These are phyloP conservation scores for Tychaedon coryphoeus DNA, from an alignment of 2,113 vertebrate species.

Conservation along the genomic window DNA sequence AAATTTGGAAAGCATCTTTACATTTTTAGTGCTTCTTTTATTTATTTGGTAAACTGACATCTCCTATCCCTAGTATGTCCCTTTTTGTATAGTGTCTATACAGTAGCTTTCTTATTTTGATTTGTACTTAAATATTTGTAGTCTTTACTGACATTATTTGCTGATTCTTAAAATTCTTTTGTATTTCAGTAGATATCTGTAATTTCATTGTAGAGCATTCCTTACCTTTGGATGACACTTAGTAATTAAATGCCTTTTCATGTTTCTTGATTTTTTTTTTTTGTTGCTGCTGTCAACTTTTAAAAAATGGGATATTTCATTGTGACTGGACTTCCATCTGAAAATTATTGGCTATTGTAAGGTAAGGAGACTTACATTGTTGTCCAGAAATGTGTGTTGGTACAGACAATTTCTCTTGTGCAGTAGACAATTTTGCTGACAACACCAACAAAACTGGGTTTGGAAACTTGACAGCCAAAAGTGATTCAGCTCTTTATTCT, in stretches of 20 bases:
- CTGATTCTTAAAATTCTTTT: neutral
- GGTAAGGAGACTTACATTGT: conserved; percentile 95
- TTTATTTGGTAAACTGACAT: neutral
- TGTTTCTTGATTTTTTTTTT: conserved; percentile 70
- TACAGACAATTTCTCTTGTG: conserved; percentile 45
- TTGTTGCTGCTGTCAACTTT: conserved; percentile 68
- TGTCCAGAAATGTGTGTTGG: conserved; percentile 68
- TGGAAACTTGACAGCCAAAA: conserved; percentile 55
- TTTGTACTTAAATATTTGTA: neutral
- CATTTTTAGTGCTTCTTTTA: neutral
- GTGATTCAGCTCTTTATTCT: conserved; percentile 51
- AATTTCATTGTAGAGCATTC: neutral
- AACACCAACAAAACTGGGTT: conserved; percentile 43
- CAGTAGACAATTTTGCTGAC: conserved; percentile 26
- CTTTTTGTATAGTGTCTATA: neutral
- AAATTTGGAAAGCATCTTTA: neutral
- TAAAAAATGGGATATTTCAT: conserved; percentile 40
- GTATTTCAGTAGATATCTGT: neutral
- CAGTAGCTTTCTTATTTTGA: neutral
- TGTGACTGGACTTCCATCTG: conserved; percentile 61
- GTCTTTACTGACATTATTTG: neutral
- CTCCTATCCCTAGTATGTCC: neutral
- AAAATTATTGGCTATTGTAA: conserved; percentile 93
- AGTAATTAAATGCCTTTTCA: conserved; percentile 94
- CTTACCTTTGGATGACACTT: conserved; percentile 50